phyloP scores from a whole-genome alignment of 2,797 vertebrate species.

The Delichon dasypus region DNA sequence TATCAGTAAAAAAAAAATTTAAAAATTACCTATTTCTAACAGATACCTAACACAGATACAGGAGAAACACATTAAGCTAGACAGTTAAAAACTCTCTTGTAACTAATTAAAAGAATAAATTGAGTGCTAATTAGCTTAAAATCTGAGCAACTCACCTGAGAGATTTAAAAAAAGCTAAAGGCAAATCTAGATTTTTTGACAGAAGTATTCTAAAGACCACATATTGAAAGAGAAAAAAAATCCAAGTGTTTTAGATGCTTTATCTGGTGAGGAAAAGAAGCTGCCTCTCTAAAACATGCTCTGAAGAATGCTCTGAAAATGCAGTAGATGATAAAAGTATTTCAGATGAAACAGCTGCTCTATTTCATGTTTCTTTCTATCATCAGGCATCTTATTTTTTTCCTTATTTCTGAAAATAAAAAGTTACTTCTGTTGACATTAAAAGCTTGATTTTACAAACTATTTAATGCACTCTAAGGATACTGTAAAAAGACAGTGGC shows the following conservation, averaged over 20 bases:
- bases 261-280: background rate
- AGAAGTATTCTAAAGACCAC: background rate
- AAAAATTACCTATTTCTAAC: background rate
- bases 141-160: background rate
- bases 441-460: constrained; percentile 86
- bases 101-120: background rate
- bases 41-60: background rate
- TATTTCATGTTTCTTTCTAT: background rate
- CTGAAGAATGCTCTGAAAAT: background rate
- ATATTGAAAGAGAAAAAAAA: background rate
- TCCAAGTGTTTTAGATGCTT: background rate
- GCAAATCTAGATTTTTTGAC: background rate
- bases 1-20: background rate
- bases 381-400: background rate
- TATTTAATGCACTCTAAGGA: constrained; percentile 90
- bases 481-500: constrained; percentile 88
- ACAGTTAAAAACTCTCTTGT: background rate
- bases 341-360: background rate
- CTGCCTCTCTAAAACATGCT: background rate
- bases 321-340: background rate
- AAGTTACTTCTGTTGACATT: constrained; percentile 70
- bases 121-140: background rate
- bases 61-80: background rate
- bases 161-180: background rate
- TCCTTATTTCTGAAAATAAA: constrained; percentile 38